Percentiles rank a stretch among this genome's conserved stretches.
These are phyloP conservation scores for Catharus fuscescens DNA, from an alignment of 2,113 vertebrate species.

Conservation along the genomic window DNA sequence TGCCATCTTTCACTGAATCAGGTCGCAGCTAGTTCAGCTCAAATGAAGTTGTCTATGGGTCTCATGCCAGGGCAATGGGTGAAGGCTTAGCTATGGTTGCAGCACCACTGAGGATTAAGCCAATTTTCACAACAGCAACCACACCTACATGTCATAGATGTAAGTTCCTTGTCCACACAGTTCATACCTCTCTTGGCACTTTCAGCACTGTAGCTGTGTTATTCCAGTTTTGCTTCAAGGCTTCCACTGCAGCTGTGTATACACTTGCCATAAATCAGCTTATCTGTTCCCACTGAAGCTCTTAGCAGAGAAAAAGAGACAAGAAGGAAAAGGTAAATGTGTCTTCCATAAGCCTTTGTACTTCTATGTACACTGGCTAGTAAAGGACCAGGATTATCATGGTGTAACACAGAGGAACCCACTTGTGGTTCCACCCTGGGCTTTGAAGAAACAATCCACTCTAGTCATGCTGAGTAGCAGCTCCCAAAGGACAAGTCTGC, in stretches of 20 bases:
- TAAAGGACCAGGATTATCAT: neutral
- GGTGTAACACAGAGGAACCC: neutral
- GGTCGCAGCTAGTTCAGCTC: neutral
- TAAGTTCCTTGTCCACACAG: neutral
- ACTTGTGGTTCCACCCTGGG: neutral
- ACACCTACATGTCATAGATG: neutral
- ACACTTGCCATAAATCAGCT: slow-evolving; percentile 36
- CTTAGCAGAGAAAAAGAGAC: neutral
- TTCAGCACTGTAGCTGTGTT: neutral
- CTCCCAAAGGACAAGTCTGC: neutral
- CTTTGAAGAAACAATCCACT: neutral
- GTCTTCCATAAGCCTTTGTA: neutral
- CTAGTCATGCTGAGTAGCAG: neutral
- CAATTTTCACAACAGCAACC: neutral
- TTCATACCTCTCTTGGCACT: neutral
- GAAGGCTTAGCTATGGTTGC: neutral
- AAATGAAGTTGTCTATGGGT: neutral
- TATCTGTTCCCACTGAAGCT: slow-evolving; percentile 17
- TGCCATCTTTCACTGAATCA: neutral
- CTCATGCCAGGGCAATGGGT: neutral
- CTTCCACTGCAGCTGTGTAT: slow-evolving; percentile 40
- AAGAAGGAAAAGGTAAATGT: neutral
- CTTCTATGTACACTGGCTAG: neutral
- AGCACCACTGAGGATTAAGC: neutral
- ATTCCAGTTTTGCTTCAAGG: slow-evolving; percentile 35